Evolutionary conservation across 2,888 invertebrate genomes (phyloP).

Genomic region (Phytoseiulus persimilis): DNA sequence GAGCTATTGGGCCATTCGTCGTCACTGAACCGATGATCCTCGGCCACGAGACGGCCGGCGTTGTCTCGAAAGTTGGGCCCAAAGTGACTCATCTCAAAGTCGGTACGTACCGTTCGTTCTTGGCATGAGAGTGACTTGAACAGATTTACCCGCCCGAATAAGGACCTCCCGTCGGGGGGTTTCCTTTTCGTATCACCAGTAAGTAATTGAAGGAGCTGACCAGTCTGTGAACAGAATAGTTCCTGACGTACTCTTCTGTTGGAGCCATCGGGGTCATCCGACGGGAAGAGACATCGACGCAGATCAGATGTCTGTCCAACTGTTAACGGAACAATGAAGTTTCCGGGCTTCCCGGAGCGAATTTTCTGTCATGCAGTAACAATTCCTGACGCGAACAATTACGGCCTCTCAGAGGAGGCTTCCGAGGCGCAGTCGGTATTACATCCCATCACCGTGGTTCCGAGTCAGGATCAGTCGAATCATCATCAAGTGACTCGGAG

Average conservation of each 20-base stretch:
- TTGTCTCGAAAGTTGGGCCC: slow-evolving; percentile 60
- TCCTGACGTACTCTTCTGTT: neutral
- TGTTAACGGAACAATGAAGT: neutral
- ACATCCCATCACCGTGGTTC: neutral
- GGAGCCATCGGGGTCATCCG: neutral
- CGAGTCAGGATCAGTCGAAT: too few species aligned
- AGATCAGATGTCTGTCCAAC: neutral
- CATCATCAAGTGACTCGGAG: too few species aligned
- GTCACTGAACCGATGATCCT: slow-evolving; percentile 81
- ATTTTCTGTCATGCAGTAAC: neutral
- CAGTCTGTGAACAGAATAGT: neutral
- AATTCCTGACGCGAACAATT: neutral
- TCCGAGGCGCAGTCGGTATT: neutral
- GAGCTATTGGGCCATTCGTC: slow-evolving; percentile 76
- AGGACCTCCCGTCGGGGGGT: too few species aligned
- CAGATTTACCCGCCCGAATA: neutral
- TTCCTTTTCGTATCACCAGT: too few species aligned
- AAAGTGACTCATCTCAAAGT: slow-evolving; percentile 55
- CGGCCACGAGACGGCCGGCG: slow-evolving; percentile 74
- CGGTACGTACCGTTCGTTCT: slow-evolving; percentile 51
- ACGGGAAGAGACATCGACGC: neutral
- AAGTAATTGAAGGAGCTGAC: too few species aligned
- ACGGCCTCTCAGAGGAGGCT: neutral
- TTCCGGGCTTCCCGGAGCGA: neutral
- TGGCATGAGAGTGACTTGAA: neutral